Percentiles rank a stretch among this genome's conserved stretches.
phyloP scores from a whole-genome alignment of 2,113 vertebrate species.

The Myanophis thanlyinensis region DNA sequence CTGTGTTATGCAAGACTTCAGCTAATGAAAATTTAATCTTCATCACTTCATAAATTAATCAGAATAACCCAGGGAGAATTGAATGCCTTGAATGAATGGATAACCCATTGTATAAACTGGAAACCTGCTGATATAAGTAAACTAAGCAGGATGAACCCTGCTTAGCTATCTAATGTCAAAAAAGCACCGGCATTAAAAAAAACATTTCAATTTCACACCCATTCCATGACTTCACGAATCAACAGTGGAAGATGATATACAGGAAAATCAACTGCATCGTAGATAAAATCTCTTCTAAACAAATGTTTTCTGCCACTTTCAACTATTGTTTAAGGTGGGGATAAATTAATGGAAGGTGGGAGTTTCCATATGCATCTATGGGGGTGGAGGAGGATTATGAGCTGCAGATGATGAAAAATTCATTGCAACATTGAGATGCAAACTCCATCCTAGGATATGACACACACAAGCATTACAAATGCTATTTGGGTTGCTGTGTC shows the following conservation, averaged over 20 bases:
- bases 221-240: background rate
- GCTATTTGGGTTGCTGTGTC: background rate
- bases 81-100: accelerated
- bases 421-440: background rate
- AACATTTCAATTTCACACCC: background rate
- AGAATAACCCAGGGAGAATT: background rate
- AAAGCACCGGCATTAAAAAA: background rate
- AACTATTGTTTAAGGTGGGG: background rate
- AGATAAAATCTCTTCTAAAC: background rate
- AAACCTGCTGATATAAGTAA: background rate
- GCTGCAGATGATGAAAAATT: background rate
- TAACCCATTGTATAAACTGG: background rate
- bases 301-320: background rate
- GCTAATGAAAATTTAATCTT: accelerated
- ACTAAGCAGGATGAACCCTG: background rate
- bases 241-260: background rate
- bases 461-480: background rate
- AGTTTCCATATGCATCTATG: background rate
- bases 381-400: background rate
- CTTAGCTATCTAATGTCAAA: background rate
- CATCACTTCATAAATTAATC: background rate
- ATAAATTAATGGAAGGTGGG: background rate
- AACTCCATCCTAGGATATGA: background rate
- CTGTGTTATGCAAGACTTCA: accelerated
- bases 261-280: background rate